Evolutionary conservation across 2,113 vertebrate species (phyloP).

Genomic region (Tor tambroides): DNA sequence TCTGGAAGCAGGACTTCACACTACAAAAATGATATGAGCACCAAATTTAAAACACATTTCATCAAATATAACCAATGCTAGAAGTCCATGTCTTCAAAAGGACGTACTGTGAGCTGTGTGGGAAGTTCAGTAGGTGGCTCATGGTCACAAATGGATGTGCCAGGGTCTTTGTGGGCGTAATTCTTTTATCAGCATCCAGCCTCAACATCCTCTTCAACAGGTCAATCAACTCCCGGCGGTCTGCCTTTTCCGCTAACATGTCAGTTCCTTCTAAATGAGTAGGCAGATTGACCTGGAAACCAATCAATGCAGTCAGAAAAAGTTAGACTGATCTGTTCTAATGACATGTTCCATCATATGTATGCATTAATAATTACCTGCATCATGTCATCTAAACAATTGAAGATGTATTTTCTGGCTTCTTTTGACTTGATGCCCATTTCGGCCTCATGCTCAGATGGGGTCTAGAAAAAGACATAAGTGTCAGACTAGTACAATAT

Average conservation of each 20-base stretch:
- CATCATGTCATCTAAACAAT: conserved; percentile 99
- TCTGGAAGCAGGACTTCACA: conserved; percentile 98
- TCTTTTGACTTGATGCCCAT: conserved; percentile 98
- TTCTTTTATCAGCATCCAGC: conserved; percentile 96
- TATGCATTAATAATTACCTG: conserved; percentile 78
- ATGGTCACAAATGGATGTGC: conserved; percentile 96
- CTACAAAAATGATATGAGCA: conserved; percentile 66
- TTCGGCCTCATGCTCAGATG: conserved; percentile 94
- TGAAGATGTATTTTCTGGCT: conserved; percentile 98
- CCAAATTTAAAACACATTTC: neutral
- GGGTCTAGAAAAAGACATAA: conserved; percentile 76
- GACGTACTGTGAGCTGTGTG: conserved; percentile 95
- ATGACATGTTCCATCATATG: neutral
- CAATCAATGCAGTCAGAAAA: neutral
- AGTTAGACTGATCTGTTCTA: neutral
- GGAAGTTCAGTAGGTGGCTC: conserved; percentile 95
- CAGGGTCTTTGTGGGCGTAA: conserved; percentile 95
- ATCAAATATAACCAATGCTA: neutral
- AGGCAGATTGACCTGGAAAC: conserved; percentile 91
- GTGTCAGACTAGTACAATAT: too few species aligned
- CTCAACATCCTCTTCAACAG: conserved; percentile 98
- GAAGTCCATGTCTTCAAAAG: too few species aligned
- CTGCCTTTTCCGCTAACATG: conserved; percentile 98
- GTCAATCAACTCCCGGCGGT: conserved; percentile 96
- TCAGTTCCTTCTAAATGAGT: conserved; percentile 96